Base-by-base conservation (phyloP, 2,888 invertebrate genomes). In the Bruchidius siliquastri region DNA sequence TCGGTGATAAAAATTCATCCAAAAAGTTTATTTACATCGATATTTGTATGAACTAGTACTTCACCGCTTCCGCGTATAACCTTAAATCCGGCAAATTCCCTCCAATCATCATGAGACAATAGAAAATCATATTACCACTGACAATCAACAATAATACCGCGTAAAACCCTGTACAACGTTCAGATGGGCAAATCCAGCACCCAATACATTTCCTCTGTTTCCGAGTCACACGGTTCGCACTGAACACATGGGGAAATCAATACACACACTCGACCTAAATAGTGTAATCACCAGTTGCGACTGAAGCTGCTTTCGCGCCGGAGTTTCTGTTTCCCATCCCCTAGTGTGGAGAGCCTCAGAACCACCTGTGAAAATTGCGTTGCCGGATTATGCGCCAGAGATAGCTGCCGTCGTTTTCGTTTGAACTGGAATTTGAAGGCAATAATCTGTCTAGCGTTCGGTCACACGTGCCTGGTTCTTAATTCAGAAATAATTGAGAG, bases 181-280 rank as follows among this genome's bases (percentile, higher is more conserved):
- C 13, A 49, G 18, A 13, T 49, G 13, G 49, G 13, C 8, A 49
- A 49, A 49, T 1, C 49, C 18, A 49, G 49, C 18, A 13, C 49
- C 49, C 49, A 13, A 49, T 49, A 49, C 10, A 49, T 49, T 1
- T 13, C 18, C 10, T 49, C 10, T 49, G 49, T 49, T 49, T 49
- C 18, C 49, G 49, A 49, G 3, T 30, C 30, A 30, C 30, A 30
- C 30, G 8, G 30, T 49, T 13, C 49, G 67, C 66, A 67, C 30
- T 66, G 30, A 70, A 72, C 74, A 71, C 72, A 73, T 49, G 49
- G 49, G 67, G 71, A 72, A 73, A 76, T 76, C 76, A 73, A 76
- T 76, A 49, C 67, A 71, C 22, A 68, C 74, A 69, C 74, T 73
- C 74, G 74, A 76, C 76, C 73, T 70, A 74, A 73, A 76, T 74